Conservation (phyloP, 2,113 vertebrate species). For the Gila orcuttii region DNA sequence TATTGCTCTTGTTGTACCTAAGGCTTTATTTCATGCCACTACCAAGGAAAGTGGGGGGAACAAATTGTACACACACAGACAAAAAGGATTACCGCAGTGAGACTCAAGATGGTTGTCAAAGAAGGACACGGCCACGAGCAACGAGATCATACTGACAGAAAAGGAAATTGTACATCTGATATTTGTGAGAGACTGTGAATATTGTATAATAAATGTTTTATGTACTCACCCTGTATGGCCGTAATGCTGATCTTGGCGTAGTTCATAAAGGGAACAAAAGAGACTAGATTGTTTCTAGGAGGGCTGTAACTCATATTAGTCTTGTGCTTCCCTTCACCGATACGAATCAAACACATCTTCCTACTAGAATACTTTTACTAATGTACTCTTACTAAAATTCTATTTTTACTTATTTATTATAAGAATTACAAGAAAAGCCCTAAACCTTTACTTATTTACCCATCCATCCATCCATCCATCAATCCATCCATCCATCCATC, state of each 20-base stretch:
- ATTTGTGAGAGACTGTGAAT: neutral
- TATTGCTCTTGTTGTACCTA: conserved; percentile 35
- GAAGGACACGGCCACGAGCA: neutral
- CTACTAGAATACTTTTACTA: no score
- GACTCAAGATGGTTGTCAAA: neutral
- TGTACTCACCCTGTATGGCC: neutral
- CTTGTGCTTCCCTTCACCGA: neutral
- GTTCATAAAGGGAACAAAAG: conserved; percentile 23
- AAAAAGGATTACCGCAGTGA: conserved; percentile 34
- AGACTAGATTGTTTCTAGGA: neutral
- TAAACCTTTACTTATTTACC: no score
- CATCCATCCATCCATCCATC: no score
- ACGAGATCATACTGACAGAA: neutral
- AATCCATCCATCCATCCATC: no score
- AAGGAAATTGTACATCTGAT: neutral
- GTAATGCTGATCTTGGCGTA: neutral
- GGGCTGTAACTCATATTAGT: neutral
- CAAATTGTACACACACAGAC: conserved; percentile 43
- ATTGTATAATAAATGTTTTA: conserved; percentile 11
- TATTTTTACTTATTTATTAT: no score
- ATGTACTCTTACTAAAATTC: no score
- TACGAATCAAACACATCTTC: no score
- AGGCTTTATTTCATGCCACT: conserved; percentile 26
- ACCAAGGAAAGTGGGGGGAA: conserved; percentile 30
- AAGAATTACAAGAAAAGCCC: no score